Evolutionary conservation across 1,140 invertebrate genomes (phyloP).

Genomic region (Drosophila pachea): DNA sequence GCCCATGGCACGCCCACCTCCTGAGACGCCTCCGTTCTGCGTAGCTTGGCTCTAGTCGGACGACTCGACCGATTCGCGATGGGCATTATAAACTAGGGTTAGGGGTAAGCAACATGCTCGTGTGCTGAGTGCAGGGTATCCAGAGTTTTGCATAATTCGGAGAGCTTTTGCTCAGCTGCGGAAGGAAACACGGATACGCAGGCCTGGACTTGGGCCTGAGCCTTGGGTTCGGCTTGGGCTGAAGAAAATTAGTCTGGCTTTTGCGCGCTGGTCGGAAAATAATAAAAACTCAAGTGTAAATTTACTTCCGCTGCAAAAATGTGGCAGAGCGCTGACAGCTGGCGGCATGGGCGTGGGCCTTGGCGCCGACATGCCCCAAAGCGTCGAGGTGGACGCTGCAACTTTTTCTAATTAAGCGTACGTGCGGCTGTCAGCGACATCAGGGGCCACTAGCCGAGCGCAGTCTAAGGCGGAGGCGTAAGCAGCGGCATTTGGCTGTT

Average conservation of each 20-base stretch:
- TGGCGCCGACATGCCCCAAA: constrained; percentile 25
- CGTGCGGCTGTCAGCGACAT: constrained; percentile 70
- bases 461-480: constrained; percentile 18
- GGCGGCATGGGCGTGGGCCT: constrained; percentile 10
- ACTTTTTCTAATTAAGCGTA: constrained; percentile 77
- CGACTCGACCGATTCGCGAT: background rate
- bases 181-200: constrained; percentile 10
- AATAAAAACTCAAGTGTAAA: constrained; percentile 74
- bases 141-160: background rate
- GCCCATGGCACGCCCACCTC: background rate
- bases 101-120: too few species aligned
- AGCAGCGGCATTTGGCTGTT: constrained; percentile 32
- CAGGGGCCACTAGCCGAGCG: constrained; percentile 28
- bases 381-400: constrained; percentile 52
- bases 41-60: constrained; percentile 1
- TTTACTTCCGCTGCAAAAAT: constrained; percentile 70
- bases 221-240: constrained; percentile 34
- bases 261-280: constrained; percentile 63
- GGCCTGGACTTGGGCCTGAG: constrained; percentile 27
- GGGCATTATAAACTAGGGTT: background rate
- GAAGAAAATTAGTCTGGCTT: constrained; percentile 72
- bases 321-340: constrained; percentile 58
- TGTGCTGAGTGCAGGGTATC: background rate
- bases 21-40: background rate
- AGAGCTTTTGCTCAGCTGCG: background rate